phyloP scores from a whole-genome alignment of 2,113 vertebrate genomes.

The Oophaga pumilio region DNA sequence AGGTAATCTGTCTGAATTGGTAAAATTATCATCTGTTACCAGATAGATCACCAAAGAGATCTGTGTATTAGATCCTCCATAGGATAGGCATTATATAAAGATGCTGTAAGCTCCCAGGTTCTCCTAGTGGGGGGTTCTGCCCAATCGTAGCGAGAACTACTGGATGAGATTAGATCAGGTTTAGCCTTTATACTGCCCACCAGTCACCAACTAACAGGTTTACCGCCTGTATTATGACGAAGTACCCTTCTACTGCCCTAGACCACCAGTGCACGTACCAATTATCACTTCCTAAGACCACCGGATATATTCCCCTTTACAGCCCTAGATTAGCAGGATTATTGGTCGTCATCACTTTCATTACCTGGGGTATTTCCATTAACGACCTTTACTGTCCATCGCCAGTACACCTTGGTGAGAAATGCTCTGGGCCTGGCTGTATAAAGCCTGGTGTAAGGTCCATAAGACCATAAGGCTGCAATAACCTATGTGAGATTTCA shows the following conservation, averaged over 20 bases:
- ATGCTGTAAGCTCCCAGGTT: neutral
- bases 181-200: neutral
- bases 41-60: neutral
- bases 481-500: neutral
- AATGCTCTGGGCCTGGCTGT: neutral
- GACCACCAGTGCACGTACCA: neutral
- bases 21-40: neutral
- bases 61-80: neutral
- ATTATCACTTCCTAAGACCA: neutral
- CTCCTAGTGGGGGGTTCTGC: neutral
- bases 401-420: neutral
- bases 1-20: constrained; percentile 4
- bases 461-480: neutral
- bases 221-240: neutral
- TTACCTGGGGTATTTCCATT: neutral
- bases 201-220: neutral
- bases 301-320: neutral
- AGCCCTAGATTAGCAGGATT: neutral
- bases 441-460: too few species aligned
- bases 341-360: neutral
- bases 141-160: neutral
- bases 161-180: neutral
- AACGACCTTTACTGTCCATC: too few species aligned
- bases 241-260: neutral
- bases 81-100: neutral